phyloP scores from a whole-genome alignment of 2,888 invertebrate genomes.

The Heliconius ethilla region DNA sequence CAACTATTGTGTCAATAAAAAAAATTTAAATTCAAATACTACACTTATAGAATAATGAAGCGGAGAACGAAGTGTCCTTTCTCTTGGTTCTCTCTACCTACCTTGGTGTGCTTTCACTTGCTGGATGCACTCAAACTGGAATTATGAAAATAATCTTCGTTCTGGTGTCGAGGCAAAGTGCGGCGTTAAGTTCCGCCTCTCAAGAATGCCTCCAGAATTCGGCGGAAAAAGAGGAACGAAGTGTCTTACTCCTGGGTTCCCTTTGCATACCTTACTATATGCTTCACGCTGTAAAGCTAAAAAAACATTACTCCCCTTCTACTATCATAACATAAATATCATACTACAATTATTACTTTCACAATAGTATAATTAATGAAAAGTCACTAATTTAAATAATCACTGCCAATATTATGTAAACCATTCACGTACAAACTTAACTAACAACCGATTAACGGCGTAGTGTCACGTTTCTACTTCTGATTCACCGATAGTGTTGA shows the following conservation, averaged over 20 bases:
- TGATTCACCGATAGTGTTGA: conserved; percentile 44
- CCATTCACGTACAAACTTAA: conserved; percentile 26
- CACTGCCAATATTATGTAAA: conserved; percentile 29
- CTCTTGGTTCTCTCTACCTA: no score
- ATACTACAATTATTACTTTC: not conserved
- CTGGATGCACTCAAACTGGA: no score
- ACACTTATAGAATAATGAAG: no score
- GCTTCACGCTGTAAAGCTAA: not conserved
- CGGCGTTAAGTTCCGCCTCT: not conserved
- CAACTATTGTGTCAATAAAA: no score
- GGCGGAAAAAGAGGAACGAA: not conserved
- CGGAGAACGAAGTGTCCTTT: no score
- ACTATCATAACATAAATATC: not conserved
- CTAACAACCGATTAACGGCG: conserved; percentile 32
- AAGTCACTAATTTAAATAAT: not conserved
- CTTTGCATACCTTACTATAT: no score
- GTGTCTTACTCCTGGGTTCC: not conserved
- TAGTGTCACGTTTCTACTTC: conserved; percentile 35
- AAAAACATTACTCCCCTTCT: not conserved
- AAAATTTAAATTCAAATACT: no score
- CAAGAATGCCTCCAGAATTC: not conserved
- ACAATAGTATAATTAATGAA: not conserved
- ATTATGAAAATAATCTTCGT: no score
- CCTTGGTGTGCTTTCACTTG: no score
- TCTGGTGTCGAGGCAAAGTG: not conserved